Conservation (phyloP, 2,797 vertebrate species). For the Furcifer pardalis region DNA sequence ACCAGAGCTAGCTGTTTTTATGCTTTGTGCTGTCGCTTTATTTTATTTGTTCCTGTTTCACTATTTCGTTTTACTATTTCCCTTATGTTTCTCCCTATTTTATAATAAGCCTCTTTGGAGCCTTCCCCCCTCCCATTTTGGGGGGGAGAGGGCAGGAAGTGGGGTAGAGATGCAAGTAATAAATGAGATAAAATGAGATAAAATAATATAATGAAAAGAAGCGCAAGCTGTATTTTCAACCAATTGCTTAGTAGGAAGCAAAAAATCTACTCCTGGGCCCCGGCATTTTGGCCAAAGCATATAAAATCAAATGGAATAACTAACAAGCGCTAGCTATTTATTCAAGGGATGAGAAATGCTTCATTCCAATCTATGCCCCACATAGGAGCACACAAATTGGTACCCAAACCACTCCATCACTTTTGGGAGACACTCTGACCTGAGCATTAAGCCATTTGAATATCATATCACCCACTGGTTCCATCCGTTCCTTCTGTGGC, state of each 20-base stretch:
- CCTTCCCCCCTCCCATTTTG: background rate
- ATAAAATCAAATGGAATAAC: background rate
- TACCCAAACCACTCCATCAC: too few relatives aligned
- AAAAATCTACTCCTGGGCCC: background rate
- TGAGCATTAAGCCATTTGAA: too few relatives aligned
- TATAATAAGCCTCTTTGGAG: background rate
- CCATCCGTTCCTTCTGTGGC: too few relatives aligned
- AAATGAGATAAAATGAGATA: background rate
- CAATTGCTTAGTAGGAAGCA: background rate
- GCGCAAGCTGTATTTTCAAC: background rate
- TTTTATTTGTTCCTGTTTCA: slow-evolving; percentile 15
- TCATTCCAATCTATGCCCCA: too few relatives aligned
- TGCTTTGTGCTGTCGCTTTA: background rate
- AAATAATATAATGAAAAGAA: background rate
- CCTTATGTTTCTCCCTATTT: background rate
- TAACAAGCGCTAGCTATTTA: background rate
- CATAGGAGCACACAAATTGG: too few relatives aligned
- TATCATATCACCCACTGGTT: too few relatives aligned
- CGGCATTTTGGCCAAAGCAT: background rate
- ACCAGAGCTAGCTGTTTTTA: background rate
- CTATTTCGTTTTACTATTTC: background rate
- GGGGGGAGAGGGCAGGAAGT: background rate
- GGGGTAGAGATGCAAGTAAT: background rate
- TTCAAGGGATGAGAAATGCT: too few relatives aligned
- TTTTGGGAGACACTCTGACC: too few relatives aligned